These are phyloP conservation scores for Dynastes hyllus DNA, from an alignment of 2,888 invertebrate genomes.

Conservation along the genomic window DNA sequence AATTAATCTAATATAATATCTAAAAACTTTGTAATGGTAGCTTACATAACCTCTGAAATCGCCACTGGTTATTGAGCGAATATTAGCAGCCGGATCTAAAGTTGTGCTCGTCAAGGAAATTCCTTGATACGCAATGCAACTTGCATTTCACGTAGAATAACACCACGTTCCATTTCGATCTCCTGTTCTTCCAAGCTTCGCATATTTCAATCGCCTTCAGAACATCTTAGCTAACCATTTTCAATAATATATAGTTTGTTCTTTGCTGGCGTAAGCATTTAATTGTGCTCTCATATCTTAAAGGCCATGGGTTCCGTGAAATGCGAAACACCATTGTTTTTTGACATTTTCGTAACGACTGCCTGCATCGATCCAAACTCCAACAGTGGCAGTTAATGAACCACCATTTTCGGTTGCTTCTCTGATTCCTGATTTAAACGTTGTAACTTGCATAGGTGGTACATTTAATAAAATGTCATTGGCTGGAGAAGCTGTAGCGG, in stretches of 20 bases:
- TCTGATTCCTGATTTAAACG: constrained; percentile 87
- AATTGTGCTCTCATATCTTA: constrained; percentile 98
- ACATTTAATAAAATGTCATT: constrained; percentile 89
- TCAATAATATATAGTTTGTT: constrained; percentile 97
- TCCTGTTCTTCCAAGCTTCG: constrained; percentile 88
- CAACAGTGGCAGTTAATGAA: constrained; percentile 96
- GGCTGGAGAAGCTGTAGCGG: constrained; percentile 76
- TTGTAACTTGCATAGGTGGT: constrained; percentile 92
- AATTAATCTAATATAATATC: too few species aligned
- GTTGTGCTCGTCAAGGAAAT: constrained; percentile 97
- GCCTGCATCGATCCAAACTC: constrained; percentile 99
- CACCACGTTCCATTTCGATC: constrained; percentile 97
- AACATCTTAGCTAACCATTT: constrained; percentile 97
- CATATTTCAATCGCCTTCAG: constrained; percentile 96
- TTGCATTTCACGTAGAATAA: constrained; percentile 99
- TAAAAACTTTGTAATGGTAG: constrained; percentile 85
- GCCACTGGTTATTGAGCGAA: constrained; percentile 79
- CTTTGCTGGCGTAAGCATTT: constrained; percentile 99
- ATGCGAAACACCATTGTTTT: constrained; percentile 98
- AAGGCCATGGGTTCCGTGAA: constrained; percentile 99
- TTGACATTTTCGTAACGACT: constrained; percentile 94
- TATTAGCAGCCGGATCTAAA: constrained; percentile 67
- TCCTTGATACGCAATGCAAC: constrained; percentile 95
- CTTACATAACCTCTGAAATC: constrained; percentile 92
- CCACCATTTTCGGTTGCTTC: constrained; percentile 98